A percentile compares a stretch with the other conserved stretches of the same genome.
These are phyloP conservation scores for Phrynocephalus versicolor DNA, from an alignment of 2,113 vertebrate species.

Conservation along the genomic window DNA sequence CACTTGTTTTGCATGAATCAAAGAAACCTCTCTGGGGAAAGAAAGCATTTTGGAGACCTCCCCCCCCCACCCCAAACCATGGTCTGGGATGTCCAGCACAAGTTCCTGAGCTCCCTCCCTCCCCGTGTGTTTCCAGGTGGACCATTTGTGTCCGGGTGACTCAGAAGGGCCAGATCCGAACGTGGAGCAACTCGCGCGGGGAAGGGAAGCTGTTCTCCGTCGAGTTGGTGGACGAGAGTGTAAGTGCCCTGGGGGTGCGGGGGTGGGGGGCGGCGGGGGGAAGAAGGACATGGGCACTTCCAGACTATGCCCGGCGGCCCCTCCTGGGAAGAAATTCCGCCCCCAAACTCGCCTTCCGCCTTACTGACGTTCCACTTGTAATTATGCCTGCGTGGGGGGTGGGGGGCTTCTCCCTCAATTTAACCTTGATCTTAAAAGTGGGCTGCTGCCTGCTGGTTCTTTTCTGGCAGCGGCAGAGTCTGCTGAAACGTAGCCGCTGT, in stretches of 20 bases:
- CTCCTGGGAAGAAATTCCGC: no score
- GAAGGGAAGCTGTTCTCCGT: conserved; percentile 96
- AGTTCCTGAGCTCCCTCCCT: no score
- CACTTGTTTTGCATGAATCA: no score
- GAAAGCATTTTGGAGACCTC: no score
- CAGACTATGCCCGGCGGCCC: no score
- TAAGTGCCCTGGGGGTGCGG: conserved; percentile 78
- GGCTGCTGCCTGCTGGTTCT: not conserved
- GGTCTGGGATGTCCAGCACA: no score
- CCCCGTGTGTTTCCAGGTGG: conserved; percentile 88
- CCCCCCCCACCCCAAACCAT: no score
- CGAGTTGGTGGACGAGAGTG: conserved; percentile 95
- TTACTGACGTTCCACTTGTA: not conserved
- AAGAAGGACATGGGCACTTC: no score
- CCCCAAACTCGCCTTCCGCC: no score
- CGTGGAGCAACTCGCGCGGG: conserved; percentile 96
- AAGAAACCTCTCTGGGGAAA: not conserved
- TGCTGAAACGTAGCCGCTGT: not conserved
- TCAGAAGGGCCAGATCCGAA: conserved; percentile 92
- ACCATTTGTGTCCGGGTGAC: conserved; percentile 93
- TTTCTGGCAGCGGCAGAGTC: not conserved
- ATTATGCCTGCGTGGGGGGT: no score
- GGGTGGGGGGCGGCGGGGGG: no score
- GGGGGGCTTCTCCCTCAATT: not conserved
- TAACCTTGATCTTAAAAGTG: not conserved